Evolutionary conservation across 2,888 invertebrate genomes (phyloP).

Genomic region (Hypolimnas misippus): DNA sequence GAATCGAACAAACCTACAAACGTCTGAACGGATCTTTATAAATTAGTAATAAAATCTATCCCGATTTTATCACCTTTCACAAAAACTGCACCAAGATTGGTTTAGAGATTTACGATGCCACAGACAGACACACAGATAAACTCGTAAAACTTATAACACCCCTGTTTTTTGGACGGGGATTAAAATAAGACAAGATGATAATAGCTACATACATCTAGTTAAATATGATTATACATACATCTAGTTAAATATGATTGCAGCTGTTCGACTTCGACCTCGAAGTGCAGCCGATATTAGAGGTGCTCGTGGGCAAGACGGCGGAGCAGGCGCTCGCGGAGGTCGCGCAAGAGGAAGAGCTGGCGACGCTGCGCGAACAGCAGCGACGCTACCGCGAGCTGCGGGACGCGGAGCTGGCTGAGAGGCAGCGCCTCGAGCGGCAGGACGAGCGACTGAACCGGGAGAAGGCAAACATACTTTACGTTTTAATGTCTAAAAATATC

Average conservation of each 20-base stretch:
- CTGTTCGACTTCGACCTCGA: constrained; percentile 96
- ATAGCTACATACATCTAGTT: no score
- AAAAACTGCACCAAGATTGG: no score
- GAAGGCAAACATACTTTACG: constrained; percentile 84
- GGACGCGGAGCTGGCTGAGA: constrained; percentile 92
- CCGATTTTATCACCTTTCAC: no score
- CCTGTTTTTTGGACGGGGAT: no score
- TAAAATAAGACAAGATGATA: no score
- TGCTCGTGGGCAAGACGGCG: constrained; percentile 93
- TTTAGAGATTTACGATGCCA: no score
- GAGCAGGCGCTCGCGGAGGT: constrained; percentile 96
- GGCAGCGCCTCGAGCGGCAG: constrained; percentile 91
- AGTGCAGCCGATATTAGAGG: constrained; percentile 94
- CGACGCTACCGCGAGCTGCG: constrained; percentile 86
- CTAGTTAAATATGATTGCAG: constrained; percentile 59
- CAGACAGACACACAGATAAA: no score
- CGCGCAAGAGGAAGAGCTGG: constrained; percentile 96
- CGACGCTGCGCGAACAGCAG: constrained; percentile 91
- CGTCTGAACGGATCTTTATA: no score
- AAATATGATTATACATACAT: not conserved
- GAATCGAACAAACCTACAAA: no score
- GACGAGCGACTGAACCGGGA: constrained; percentile 88
- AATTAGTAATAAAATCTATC: no score
- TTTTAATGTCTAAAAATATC: no score
- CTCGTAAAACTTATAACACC: no score